Evolutionary conservation across 2,888 invertebrate species (phyloP).

Genomic region (Parnassius apollo): DNA sequence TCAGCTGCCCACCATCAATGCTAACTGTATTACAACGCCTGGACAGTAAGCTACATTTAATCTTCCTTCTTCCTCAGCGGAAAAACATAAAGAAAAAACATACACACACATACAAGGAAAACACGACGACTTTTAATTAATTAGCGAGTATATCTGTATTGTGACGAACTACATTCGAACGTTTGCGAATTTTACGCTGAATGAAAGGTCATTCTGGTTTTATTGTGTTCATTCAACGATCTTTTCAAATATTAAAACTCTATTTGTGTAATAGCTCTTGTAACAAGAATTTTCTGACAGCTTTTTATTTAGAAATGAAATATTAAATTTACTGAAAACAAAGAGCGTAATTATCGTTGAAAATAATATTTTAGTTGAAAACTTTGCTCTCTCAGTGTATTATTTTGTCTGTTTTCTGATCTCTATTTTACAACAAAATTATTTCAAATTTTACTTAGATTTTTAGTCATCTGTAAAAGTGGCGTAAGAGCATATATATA

Average conservation of each 20-base stretch:
- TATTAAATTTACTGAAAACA: constrained; percentile 22
- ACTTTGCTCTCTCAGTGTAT: too few species aligned
- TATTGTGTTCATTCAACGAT: constrained; percentile 22
- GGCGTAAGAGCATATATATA: too few species aligned
- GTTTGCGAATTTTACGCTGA: constrained; percentile 34
- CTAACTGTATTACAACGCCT: constrained; percentile 52
- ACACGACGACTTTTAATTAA: constrained; percentile 68
- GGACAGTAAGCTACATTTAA: constrained; percentile 66
- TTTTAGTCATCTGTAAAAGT: too few species aligned
- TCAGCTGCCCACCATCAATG: constrained; percentile 44
- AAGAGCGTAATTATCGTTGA: constrained; percentile 16
- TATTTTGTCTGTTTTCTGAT: too few species aligned
- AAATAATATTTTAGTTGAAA: constrained; percentile 7
- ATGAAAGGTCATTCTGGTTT: constrained; percentile 11
- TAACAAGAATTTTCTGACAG: constrained; percentile 25
- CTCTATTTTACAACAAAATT: too few species aligned
- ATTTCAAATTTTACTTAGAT: too few species aligned
- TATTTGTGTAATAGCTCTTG: constrained; percentile 24
- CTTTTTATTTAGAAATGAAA: constrained; percentile 24
- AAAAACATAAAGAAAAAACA: constrained; percentile 62
- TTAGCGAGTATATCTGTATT: constrained; percentile 63
- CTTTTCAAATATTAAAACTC: constrained; percentile 26
- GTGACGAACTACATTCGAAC: constrained; percentile 49
- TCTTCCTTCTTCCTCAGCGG: constrained; percentile 62
- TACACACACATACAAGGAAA: constrained; percentile 58